Evolutionary conservation across 2,113 vertebrate species (phyloP).

Genomic region (Poecilia latipinna): DNA sequence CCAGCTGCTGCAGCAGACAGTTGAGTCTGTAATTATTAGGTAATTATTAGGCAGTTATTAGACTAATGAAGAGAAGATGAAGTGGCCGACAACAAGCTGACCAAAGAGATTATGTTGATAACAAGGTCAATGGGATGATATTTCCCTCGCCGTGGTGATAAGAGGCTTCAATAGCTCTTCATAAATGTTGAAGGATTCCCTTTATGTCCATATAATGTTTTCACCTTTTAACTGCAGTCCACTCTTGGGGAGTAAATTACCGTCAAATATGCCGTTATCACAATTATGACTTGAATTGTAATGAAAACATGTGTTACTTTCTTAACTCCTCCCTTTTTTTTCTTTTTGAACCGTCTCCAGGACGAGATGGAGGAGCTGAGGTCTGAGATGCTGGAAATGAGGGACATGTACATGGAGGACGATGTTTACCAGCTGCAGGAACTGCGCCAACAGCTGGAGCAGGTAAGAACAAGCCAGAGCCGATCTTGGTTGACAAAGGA

Average conservation of each 20-base stretch:
- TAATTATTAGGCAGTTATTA: constrained; percentile 26
- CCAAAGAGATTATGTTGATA: not conserved
- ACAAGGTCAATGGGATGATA: constrained; percentile 17
- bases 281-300: not conserved
- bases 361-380: constrained; percentile 98
- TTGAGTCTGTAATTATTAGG: constrained; percentile 20
- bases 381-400: constrained; percentile 98
- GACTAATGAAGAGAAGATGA: constrained; percentile 12
- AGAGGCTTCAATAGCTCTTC: not conserved
- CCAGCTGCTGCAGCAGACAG: constrained; percentile 16
- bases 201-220: constrained; percentile 4
- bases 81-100: not conserved
- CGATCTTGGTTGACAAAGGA: not conserved
- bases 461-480: constrained; percentile 58
- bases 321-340: not conserved
- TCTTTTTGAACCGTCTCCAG: constrained; percentile 66
- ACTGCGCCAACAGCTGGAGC: constrained; percentile 94
- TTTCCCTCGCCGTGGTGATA: constrained; percentile 5
- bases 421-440: constrained; percentile 98
- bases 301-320: not conserved
- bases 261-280: not conserved
- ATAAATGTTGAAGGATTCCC: not conserved
- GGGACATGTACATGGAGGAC: constrained; percentile 98
- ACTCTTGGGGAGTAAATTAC: not conserved
- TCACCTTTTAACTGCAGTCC: not conserved